Evolutionary conservation across 2,888 invertebrate species (phyloP).

Genomic region (Lamellibrachia satsuma): DNA sequence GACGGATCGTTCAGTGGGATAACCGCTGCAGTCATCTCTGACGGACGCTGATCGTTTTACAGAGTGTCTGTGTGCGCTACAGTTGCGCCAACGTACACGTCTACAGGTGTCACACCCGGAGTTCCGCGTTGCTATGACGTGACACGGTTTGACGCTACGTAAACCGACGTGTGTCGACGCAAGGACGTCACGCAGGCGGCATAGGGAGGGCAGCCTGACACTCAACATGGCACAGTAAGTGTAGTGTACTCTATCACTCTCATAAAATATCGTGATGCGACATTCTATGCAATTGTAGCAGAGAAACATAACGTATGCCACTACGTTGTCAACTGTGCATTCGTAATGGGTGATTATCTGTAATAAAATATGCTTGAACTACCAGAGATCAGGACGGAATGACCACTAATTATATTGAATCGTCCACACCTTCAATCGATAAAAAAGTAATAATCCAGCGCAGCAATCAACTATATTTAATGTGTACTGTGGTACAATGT

Average conservation of each 20-base stretch:
- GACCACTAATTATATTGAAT: neutral
- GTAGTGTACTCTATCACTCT: neutral
- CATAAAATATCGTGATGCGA: neutral
- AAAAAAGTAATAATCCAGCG: neutral
- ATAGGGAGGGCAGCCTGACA: neutral
- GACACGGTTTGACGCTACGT: neutral
- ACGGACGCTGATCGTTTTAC: neutral
- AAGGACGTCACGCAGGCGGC: neutral
- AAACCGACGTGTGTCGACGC: neutral
- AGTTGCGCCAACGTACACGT: neutral
- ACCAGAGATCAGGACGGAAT: neutral
- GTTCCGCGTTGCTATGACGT: neutral
- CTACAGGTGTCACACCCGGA: neutral
- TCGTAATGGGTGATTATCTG: neutral
- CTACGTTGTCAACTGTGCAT: neutral
- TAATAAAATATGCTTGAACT: neutral
- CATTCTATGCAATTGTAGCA: neutral
- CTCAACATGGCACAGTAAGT: conserved; percentile 11
- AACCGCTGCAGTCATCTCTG: neutral
- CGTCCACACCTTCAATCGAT: neutral
- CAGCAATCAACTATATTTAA: too few relatives aligned
- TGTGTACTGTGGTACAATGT: too few relatives aligned
- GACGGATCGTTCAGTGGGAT: neutral
- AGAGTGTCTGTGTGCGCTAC: neutral
- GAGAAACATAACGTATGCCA: neutral